Percentiles rank a stretch among this genome's conserved stretches.
These are phyloP conservation scores for Polymixis flavicincta DNA, from an alignment of 2,888 invertebrate species.

Conservation along the genomic window DNA sequence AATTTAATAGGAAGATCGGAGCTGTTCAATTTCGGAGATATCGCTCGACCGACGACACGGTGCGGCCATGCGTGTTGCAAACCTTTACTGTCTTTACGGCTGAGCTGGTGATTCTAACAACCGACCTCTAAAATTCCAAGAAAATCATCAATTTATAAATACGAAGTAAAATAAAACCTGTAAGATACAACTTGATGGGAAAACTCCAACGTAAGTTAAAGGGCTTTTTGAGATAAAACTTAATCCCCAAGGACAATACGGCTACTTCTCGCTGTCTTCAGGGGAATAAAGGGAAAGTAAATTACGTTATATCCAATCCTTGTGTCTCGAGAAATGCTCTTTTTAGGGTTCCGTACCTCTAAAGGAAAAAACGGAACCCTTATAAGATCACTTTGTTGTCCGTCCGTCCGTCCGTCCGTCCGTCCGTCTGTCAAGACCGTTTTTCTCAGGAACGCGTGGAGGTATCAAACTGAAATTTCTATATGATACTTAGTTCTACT, in stretches of 20 bases:
- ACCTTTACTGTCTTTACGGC: neutral
- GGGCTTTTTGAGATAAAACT: slow-evolving; percentile 33
- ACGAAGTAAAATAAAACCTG: neutral
- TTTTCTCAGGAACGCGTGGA: too few relatives aligned
- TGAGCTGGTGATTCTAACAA: slow-evolving; percentile 14
- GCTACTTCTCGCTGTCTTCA: slow-evolving; percentile 8
- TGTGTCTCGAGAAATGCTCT: neutral
- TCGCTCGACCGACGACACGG: slow-evolving; percentile 29
- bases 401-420: too few relatives aligned
- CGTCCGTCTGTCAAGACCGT: too few relatives aligned
- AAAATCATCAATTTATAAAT: slow-evolving; percentile 1
- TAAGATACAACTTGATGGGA: neutral
- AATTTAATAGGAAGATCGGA: slow-evolving; percentile 62
- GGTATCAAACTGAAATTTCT: too few relatives aligned
- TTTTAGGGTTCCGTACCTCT: too few relatives aligned
- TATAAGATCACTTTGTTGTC: too few relatives aligned
- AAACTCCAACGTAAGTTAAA: slow-evolving; percentile 21
- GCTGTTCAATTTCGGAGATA: slow-evolving; percentile 54
- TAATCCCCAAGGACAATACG: slow-evolving; percentile 38
- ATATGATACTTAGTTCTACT: too few relatives aligned
- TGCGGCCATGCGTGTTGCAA: slow-evolving; percentile 28
- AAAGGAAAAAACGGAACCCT: too few relatives aligned
- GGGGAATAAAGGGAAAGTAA: slow-evolving; percentile 34
- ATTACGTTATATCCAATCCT: slow-evolving; percentile 17
- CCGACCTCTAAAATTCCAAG: neutral